Conservation (phyloP, 2,113 vertebrate genomes). For the Melanotaenia duboulayi region DNA sequence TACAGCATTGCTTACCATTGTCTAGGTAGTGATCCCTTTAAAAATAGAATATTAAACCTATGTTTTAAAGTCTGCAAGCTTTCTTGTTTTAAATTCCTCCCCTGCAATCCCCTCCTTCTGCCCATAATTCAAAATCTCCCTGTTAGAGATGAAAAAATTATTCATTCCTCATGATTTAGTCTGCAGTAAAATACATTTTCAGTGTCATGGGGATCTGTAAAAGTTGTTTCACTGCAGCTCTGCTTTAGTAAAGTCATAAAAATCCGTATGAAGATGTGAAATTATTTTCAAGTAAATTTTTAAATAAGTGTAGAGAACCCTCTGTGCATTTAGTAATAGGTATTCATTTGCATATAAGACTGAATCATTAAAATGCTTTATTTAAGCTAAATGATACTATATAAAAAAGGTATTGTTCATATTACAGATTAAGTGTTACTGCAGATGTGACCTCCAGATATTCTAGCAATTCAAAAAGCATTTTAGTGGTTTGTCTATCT, state of each 20-base stretch:
- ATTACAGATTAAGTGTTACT: conserved; percentile 7
- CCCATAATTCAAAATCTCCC: not conserved
- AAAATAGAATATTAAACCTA: conserved; percentile 9
- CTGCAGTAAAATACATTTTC: conserved; percentile 33
- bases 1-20: conserved; percentile 15
- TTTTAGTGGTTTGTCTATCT: conserved; percentile 13
- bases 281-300: conserved; percentile 34
- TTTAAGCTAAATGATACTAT: conserved; percentile 8
- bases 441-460: not conserved
- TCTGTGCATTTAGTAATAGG: conserved; percentile 24
- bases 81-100: conserved; percentile 11
- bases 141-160: conserved; percentile 12
- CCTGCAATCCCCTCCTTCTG: not conserved
- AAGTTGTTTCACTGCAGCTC: conserved; percentile 26
- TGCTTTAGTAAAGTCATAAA: conserved; percentile 31
- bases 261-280: conserved; percentile 26
- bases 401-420: not conserved
- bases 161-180: conserved; percentile 21
- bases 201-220: conserved; percentile 24
- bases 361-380: conserved; percentile 30
- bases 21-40: conserved; percentile 4
- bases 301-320: conserved; percentile 11
- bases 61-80: not conserved
- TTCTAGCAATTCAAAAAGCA: not conserved
- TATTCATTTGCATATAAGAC: conserved; percentile 16